A percentile compares a stretch with the other conserved stretches of the same genome.
phyloP scores from a whole-genome alignment of 2,797 vertebrate genomes.

The Betta splendens region DNA sequence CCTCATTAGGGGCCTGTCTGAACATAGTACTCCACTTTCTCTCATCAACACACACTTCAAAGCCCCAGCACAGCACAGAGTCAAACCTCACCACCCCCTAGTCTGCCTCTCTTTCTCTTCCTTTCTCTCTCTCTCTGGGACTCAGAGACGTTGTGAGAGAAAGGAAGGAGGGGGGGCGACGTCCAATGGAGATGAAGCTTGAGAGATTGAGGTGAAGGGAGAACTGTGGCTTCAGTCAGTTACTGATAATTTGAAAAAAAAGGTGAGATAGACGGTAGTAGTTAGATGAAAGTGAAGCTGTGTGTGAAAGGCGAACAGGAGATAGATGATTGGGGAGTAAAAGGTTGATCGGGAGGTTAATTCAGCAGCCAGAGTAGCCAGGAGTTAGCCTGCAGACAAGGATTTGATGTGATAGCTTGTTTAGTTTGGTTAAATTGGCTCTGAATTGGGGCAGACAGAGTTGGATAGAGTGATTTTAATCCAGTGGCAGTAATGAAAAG shows the following conservation, averaged over 20 bases:
- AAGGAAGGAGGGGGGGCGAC: conserved; percentile 34
- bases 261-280: conserved; percentile 46
- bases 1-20: conserved; percentile 94
- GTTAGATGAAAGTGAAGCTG: conserved; percentile 46
- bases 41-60: conserved; percentile 94
- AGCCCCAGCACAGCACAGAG: conserved; percentile 76
- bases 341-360: conserved; percentile 76
- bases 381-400: conserved; percentile 63
- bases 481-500: conserved; percentile 74
- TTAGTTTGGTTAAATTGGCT: conserved; percentile 77
- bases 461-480: conserved; percentile 76
- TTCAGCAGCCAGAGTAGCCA: conserved; percentile 63
- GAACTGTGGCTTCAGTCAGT: conserved; percentile 55
- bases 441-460: conserved; percentile 71
- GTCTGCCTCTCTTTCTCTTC: conserved; percentile 43
- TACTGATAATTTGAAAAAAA: conserved; percentile 51
- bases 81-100: conserved; percentile 69
- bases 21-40: conserved; percentile 85
- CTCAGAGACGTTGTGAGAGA: conserved; percentile 62
- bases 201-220: conserved; percentile 54
- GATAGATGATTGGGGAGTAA: conserved; percentile 64
- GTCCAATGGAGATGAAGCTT: conserved; percentile 59
- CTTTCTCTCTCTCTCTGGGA: conserved; percentile 60
- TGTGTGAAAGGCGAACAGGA: conserved; percentile 48
- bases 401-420: conserved; percentile 81